These are phyloP conservation scores for Panurus biarmicus DNA, from an alignment of 2,113 vertebrate species.

Conservation along the genomic window DNA sequence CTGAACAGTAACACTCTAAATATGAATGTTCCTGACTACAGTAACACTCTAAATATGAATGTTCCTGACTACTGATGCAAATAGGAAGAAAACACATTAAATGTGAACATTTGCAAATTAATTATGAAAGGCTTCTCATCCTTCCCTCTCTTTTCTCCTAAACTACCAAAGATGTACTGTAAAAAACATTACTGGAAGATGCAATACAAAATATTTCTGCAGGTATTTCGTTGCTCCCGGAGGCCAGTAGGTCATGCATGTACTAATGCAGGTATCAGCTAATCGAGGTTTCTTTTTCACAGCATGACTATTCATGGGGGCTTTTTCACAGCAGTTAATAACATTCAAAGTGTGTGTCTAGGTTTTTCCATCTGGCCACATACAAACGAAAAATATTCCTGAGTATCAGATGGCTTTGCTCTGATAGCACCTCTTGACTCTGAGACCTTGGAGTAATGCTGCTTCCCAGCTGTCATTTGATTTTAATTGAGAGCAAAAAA, in stretches of 20 bases:
- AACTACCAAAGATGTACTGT: neutral
- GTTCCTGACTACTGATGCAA: neutral
- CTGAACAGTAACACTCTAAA: no score
- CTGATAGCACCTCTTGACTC: neutral
- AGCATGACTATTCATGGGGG: accelerated
- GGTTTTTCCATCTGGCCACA: neutral
- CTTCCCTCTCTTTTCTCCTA: neutral
- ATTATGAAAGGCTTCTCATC: neutral
- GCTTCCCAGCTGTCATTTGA: neutral
- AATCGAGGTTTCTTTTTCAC: neutral
- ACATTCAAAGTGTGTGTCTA: neutral
- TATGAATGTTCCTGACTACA: no score
- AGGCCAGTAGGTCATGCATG: neutral
- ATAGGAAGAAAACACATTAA: neutral
- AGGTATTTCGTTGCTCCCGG: neutral
- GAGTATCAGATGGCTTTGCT: neutral
- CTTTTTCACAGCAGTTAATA: neutral
- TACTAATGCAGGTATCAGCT: neutral
- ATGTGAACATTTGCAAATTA: neutral
- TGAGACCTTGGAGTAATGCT: neutral
- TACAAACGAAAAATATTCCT: neutral
- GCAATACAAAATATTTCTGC: neutral
- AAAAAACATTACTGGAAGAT: neutral
- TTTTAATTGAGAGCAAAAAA: neutral
- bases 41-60: neutral